Evolutionary conservation across 1,140 invertebrate genomes (phyloP), one percentile per base, ranked within the genome.

Genomic region (Druon quercuslanigerum): DNA sequence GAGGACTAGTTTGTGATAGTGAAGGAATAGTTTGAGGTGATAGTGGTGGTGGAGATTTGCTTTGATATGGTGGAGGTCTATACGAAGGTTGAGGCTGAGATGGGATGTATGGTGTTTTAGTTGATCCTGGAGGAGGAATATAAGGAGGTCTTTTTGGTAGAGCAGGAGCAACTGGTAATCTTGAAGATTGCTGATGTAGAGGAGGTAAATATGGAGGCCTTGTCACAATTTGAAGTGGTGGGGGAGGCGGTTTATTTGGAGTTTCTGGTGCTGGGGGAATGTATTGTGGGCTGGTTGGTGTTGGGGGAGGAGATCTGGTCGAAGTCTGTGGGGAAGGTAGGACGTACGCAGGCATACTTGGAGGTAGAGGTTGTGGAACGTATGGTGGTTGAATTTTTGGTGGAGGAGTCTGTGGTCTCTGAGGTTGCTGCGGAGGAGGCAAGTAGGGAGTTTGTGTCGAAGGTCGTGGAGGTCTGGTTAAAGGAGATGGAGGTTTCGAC

Each of bases 11-110:
- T 33, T 33, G 25, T 33, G 25, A 5, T 66, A 54, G 20, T n/a
- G 78, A 73, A 8, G 77, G 79, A 6, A 70, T 77, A 14, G 51
- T 54, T 3, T 80, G 72, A 6, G 74, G 50, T 73, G 52, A 71
- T 19, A 72, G 71, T 17, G n/a, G 66, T 50, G 79, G 80, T 54
- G 46, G 77, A 60, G 52, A 40, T 19, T 50, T 16, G 17, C 51
- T 70, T 52, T 76, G 78, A 60, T 70, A 72, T 66, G 72, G 33
- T 14, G 81, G 80, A 66, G 76, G 78, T 78, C 70, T 81, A 9
- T 5, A 9, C 6, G 16, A 17, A 19, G 79, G 73, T 60, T 54
- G 50, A 11, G 50, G 11, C 51, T 16, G 19, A 56, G 70, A n/a
- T 51, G 12, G 20, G n/a, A 54, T 0, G 11, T 75, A 74, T 12